Percentiles rank a stretch among this genome's conserved stretches.
These are phyloP conservation scores for Bombyx huttoni DNA, from an alignment of 2,888 invertebrate genomes.

Conservation along the genomic window DNA sequence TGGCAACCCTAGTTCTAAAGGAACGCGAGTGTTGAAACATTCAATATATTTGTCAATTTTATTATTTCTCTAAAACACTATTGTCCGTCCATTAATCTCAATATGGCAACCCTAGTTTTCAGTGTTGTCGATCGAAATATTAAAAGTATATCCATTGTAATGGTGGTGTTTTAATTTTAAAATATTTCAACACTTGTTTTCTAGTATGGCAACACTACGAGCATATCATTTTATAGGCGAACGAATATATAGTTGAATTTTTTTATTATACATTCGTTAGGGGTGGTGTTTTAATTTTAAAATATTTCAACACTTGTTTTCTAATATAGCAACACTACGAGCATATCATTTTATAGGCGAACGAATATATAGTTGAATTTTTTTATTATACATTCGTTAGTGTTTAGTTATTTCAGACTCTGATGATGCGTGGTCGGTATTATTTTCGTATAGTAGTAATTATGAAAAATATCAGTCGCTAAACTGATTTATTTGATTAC, in stretches of 20 bases:
- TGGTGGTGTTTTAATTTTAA: neutral
- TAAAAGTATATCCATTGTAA: too few species aligned
- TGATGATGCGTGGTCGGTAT: too few species aligned
- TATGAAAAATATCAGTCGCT: too few species aligned
- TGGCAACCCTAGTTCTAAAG: neutral
- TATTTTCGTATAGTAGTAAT: too few species aligned
- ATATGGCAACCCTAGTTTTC: too few species aligned
- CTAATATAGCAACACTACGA: neutral
- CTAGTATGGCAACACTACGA: neutral
- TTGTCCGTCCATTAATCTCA: too few species aligned
- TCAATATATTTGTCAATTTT: neutral
- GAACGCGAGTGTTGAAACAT: neutral
- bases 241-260: neutral
- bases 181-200: neutral
- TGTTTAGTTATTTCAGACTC: too few species aligned
- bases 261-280: slow-evolving; percentile 5
- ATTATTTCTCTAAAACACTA: too few species aligned
- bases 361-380: neutral
- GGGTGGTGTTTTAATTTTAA: neutral
- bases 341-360: too few species aligned
- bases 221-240: too few species aligned
- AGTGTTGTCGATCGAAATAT: too few species aligned
- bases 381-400: slow-evolving; percentile 3
- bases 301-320: neutral
- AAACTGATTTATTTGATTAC: too few species aligned